Base-by-base conservation (phyloP, 53 echinoderm and acorn worm genomes). In the Mesocentrotus franciscanus region DNA sequence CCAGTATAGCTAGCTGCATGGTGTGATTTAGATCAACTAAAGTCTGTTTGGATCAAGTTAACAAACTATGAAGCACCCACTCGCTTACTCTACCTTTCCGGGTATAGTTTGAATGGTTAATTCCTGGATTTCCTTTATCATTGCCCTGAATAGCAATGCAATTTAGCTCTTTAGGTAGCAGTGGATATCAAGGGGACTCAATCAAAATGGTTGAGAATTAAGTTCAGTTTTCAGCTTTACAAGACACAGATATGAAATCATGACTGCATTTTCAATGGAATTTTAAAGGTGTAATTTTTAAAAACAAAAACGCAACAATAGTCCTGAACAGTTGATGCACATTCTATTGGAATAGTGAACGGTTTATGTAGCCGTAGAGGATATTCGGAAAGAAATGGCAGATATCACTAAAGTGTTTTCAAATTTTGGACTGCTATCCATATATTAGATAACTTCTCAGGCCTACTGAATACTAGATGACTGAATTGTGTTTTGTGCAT, bases 1-100 rank as follows among this genome's bases (percentile, higher is more conserved):
- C 81, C 17, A 42, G 42, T 42, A 17, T 39, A 81, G 81, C 76
- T 39, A 81, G 81, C 76, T 76, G 76, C 81, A 81, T 81, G 81
- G 81, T 81, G 81, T 81, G 81, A 81, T 81, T 81, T 81, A 81
- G 81, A 81, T 81, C 33, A 16, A 30, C 1, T 74, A 22, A 22
- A 42, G 12, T 81, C 81, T 81, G 36, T 81, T 13, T 33, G 1
- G 33, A 33, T 81, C 27, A 14, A 30, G 29, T 18, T 76, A 76
- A 30, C 30, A 76, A 76, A 9, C 3, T 30, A 33, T 76, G 76
- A 76, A 68, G 24, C 33, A 76, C 10, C 32, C 10, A n/a, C 75
- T 76, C 10, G 3, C 33, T 33, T 6, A 76, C 33, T 11, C 68
- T 22, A 68, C 33, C 75, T 75, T 75, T 75, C 61, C 61, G 20